Percentiles rank a stretch among this genome's conserved stretches.
These are phyloP conservation scores for Orius laevigatus DNA, from an alignment of 1,140 invertebrate species.

Conservation along the genomic window DNA sequence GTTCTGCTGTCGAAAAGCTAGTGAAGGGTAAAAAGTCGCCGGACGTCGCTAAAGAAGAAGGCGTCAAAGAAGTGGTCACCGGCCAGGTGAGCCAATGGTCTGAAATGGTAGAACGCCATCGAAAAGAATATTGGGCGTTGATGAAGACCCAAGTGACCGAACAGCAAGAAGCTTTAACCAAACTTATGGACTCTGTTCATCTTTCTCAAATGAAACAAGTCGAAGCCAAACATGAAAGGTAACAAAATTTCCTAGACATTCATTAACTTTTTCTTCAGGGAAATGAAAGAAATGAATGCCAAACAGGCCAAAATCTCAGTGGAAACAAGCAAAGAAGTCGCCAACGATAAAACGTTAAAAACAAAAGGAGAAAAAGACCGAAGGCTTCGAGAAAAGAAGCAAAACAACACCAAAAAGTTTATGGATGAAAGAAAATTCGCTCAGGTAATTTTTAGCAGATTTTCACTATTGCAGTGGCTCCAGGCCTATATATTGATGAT, in stretches of 20 bases:
- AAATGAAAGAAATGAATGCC: constrained; percentile 91
- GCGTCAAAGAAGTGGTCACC: constrained; percentile 60
- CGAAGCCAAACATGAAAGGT: constrained; percentile 77
- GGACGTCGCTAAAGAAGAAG: constrained; percentile 60
- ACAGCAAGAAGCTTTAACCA: constrained; percentile 67
- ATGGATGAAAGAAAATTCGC: constrained; percentile 83
- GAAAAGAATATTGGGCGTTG: constrained; percentile 81
- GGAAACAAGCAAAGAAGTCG: constrained; percentile 88
- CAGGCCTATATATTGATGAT: no score
- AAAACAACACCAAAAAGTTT: constrained; percentile 98
- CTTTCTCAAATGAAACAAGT: constrained; percentile 76
- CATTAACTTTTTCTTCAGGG: constrained; percentile 33
- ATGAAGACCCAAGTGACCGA: constrained; percentile 67
- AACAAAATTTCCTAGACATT: constrained; percentile 2
- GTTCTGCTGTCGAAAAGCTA: constrained; percentile 85
- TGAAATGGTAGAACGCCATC: constrained; percentile 70
- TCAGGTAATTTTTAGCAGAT: constrained; percentile 29
- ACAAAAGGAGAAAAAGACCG: constrained; percentile 95
- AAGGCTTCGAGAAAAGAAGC: constrained; percentile 83
- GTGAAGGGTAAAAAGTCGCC: constrained; percentile 82
- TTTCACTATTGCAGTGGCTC: no score
- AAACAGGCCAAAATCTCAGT: constrained; percentile 91
- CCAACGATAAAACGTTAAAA: constrained; percentile 89
- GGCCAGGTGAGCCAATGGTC: constrained; percentile 92
- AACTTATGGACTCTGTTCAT: constrained; percentile 75